These are phyloP conservation scores for Notarius lentiginosus DNA, from an alignment of 2,113 vertebrate species.

Conservation along the genomic window DNA sequence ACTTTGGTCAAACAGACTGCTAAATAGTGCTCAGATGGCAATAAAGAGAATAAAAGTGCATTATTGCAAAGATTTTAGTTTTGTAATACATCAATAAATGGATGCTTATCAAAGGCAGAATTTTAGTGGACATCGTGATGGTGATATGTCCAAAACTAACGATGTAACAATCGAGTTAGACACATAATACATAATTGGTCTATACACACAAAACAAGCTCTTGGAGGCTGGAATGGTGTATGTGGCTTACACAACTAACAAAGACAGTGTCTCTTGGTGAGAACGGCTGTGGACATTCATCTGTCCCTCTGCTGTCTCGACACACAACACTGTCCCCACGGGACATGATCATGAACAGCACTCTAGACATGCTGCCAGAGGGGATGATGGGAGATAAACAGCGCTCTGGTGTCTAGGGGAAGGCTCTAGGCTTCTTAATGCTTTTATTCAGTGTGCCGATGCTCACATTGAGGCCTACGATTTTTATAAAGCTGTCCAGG, in stretches of 20 bases:
- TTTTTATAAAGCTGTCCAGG: not conserved
- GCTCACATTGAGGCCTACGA: not conserved
- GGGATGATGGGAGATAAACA: constrained; percentile 44
- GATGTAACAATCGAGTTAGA: not conserved
- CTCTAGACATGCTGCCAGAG: constrained; percentile 32
- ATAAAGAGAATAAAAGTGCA: not conserved
- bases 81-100: not conserved
- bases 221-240: not conserved
- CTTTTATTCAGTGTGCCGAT: not conserved
- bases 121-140: not conserved
- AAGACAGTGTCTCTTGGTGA: not conserved
- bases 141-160: not conserved
- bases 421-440: constrained; percentile 38
- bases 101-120: not conserved
- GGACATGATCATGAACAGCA: constrained; percentile 21
- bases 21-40: constrained; percentile 12
- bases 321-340: constrained; percentile 18
- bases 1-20: constrained; percentile 72
- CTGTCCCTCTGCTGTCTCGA: constrained; percentile 19
- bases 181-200: not conserved
- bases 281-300: not conserved
- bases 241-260: not conserved
- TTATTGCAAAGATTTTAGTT: not conserved
- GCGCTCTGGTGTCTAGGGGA: constrained; percentile 38
- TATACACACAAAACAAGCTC: not conserved